A percentile compares a stretch with the other conserved stretches of the same genome.
Conservation (phyloP, 2,888 invertebrate species). For the Oscheius sp. region DNA sequence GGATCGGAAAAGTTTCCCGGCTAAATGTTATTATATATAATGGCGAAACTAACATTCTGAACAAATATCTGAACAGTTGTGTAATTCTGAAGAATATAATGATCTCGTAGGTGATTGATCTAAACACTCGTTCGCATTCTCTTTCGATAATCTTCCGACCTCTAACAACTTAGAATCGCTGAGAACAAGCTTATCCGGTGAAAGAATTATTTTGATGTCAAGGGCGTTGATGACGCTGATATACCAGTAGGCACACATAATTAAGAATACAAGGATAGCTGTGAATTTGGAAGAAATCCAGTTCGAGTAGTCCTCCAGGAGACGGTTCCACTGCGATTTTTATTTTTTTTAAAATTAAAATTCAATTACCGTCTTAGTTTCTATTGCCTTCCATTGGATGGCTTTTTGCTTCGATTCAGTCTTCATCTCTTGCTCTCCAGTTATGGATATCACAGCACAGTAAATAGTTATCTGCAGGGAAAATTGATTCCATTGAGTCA, state of each 20-base stretch:
- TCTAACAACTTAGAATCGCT: constrained; percentile 60
- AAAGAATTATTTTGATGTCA: constrained; percentile 56
- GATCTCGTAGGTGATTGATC: constrained; percentile 62
- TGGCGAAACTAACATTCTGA: constrained; percentile 48
- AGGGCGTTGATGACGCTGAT: constrained; percentile 53
- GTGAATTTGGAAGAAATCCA: constrained; percentile 65
- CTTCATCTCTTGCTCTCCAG: constrained; percentile 47
- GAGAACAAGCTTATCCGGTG: constrained; percentile 64
- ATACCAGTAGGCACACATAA: constrained; percentile 29
- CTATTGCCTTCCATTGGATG: constrained; percentile 25
- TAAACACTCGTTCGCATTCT: constrained; percentile 27
- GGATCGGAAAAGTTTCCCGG: constrained; percentile 58
- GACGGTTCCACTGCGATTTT: background rate
- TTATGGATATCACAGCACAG: constrained; percentile 50
- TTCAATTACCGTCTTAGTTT: constrained; percentile 1
- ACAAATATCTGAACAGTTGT: constrained; percentile 62
- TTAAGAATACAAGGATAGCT: constrained; percentile 52
- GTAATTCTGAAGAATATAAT: constrained; percentile 62
- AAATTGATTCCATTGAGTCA: background rate
- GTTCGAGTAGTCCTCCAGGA: constrained; percentile 57
- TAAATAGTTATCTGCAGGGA: constrained; percentile 54
- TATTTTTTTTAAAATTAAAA: background rate
- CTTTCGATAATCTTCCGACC: constrained; percentile 26
- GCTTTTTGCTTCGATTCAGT: constrained; percentile 33
- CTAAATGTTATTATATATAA: constrained; percentile 34